phyloP scores from a whole-genome alignment of 1,140 invertebrate genomes.

The Limonius californicus region DNA sequence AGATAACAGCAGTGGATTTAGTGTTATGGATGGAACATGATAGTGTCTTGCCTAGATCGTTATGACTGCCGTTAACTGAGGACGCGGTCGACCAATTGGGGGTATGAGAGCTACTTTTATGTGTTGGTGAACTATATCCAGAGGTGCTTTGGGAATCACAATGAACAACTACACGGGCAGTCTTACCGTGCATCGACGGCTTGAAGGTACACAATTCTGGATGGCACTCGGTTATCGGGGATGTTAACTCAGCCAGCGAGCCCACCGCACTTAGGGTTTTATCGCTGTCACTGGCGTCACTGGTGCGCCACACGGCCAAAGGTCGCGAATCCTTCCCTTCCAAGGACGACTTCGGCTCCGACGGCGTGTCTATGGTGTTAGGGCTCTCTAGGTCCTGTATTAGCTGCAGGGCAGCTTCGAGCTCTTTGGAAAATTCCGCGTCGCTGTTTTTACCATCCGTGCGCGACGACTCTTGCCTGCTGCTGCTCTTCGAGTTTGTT shows the following conservation, averaged over 20 bases:
- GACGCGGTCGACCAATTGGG: slow-evolving; percentile 46
- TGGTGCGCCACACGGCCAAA: slow-evolving; percentile 39
- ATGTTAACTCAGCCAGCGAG: slow-evolving; percentile 42
- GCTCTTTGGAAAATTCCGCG: slow-evolving; percentile 48
- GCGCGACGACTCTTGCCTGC: slow-evolving; percentile 31
- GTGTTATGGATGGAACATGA: slow-evolving; percentile 45
- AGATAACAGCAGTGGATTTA: slow-evolving; percentile 44
- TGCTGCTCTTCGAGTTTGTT: slow-evolving; percentile 33
- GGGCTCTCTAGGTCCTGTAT: slow-evolving; percentile 52
- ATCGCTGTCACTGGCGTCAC: slow-evolving; percentile 43
- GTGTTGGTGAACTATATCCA: slow-evolving; percentile 49
- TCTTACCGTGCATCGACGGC: slow-evolving; percentile 42
- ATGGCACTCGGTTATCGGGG: slow-evolving; percentile 39
- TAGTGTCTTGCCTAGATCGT: slow-evolving; percentile 38
- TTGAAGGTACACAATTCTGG: slow-evolving; percentile 36
- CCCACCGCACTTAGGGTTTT: slow-evolving; percentile 46
- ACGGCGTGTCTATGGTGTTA: slow-evolving; percentile 48
- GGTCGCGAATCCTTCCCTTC: slow-evolving; percentile 25
- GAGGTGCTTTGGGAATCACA: slow-evolving; percentile 48
- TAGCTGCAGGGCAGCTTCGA: slow-evolving; percentile 50
- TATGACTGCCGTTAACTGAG: slow-evolving; percentile 43
- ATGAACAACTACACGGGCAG: slow-evolving; percentile 37
- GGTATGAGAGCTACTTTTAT: slow-evolving; percentile 33
- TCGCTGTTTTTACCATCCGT: slow-evolving; percentile 44
- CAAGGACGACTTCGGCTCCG: slow-evolving; percentile 35